Evolutionary conservation across 2,113 vertebrate genomes (phyloP).

Genomic region (Rhadina sibilatrix): DNA sequence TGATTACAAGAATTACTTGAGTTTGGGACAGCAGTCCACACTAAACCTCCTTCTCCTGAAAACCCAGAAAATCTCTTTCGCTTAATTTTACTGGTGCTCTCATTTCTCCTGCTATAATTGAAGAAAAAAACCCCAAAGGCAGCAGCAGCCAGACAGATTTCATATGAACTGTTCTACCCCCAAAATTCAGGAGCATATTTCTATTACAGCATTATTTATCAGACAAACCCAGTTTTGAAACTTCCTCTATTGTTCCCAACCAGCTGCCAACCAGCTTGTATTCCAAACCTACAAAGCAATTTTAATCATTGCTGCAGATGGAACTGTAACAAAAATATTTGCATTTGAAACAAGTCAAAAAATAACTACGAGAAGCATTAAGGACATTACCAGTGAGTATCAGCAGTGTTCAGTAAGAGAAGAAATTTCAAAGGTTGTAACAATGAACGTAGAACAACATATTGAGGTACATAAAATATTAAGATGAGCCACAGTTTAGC

Average conservation of each 20-base stretch:
- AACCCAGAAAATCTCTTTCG: background rate
- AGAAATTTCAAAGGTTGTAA: conserved; percentile 13
- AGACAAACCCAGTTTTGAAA: background rate
- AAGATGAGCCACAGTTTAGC: conserved; percentile 10
- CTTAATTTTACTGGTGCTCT: background rate
- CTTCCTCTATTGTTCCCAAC: background rate
- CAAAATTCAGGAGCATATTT: background rate
- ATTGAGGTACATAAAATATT: conserved; percentile 50
- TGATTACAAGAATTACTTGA: background rate
- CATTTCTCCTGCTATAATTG: background rate
- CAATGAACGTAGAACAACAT: conserved; percentile 22
- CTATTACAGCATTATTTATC: background rate
- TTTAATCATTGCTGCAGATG: background rate
- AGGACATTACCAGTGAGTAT: background rate
- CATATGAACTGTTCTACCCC: background rate
- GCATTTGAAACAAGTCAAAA: background rate
- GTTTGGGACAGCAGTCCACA: background rate
- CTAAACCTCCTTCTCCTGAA: background rate
- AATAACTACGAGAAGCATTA: background rate
- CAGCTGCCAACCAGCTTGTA: background rate
- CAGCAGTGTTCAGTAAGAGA: background rate
- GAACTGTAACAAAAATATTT: background rate
- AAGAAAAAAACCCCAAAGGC: background rate
- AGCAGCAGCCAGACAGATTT: background rate
- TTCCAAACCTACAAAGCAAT: background rate